Evolutionary conservation across 2,797 vertebrate species (phyloP), one percentile per base, ranked within the genome.

Genomic region (Rhabdomys pumilio): DNA sequence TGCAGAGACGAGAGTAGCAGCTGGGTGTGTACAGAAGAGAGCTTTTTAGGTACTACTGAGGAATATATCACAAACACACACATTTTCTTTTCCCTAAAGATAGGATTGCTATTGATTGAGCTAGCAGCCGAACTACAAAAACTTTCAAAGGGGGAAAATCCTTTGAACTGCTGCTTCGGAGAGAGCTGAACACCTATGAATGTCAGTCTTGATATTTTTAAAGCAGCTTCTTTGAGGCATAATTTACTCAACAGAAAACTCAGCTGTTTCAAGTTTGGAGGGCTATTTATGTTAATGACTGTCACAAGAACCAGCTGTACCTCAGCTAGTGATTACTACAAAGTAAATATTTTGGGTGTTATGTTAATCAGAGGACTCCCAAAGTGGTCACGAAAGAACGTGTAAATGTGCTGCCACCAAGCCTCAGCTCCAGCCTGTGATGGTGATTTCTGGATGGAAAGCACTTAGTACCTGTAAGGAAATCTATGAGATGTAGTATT

Each of bases 41-140:
- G 76, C 38, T 67, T 96, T 50, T 93, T 65, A 95, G 93, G 76
- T 17, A 47, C 50, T 77, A n/a, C 13, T 63, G 67, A 89, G 93
- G 94, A 85, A 38, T 44, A 24, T 50, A 59, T 83, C 91, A 86
- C 5, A 87, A 86, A 87, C 72, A 44, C 61, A 87, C 44, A 57
- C 41, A 73, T 41, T 53, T 69, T 84, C 65, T 87, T 61, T 73
- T 65, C 61, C 22, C 93, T 77, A 47, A 75, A 92, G 69, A 50
- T 3, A 10, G 20, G 19, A 90, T 69, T 87, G n/a, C 88, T 86
- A 9, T 90, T 67, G 93, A 94, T 41, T 73, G 61, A 94, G 61
- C 88, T 92, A 67, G 59, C 63, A 97, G 2, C 31, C 59, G n/a
- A 92, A 82, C 82, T 89, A 88, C 3, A 73, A 73, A 87, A 90